Evolutionary conservation across 2,888 invertebrate genomes (phyloP), one percentile per base, ranked within the genome.

Genomic region (Terebella lapidaria): DNA sequence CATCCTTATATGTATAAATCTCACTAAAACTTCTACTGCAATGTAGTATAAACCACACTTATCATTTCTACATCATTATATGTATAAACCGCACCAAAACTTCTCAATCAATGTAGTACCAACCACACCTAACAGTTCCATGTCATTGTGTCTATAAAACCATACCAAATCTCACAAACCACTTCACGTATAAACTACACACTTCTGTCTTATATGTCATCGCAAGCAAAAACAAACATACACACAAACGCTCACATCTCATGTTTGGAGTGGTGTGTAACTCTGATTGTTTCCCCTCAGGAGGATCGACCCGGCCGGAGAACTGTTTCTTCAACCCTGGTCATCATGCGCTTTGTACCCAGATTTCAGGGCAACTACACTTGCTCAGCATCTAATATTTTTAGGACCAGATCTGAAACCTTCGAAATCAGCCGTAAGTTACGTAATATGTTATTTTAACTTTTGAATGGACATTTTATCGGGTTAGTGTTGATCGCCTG

Each of bases 291-390:
- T n/a, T n/a, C n/a, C 35, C 56, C 22, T n/a, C 51, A 69, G 69
- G 65, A 67, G 53, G 69, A 69, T 59, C 47, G 57, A 18, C 67
- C 66, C 4, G 65, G 63, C 27, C 66, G 69, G 65, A 28, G 66
- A n/a, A 52, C 56, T 18, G 59, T 56, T 27, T 67, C 68, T 20
- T 69, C 69, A 4, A 69, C 69, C 0, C 62, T 69, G 29, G 69
- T 69, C 53, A 67, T 69, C 61, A 69, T 66, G 62, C 54, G 63
- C 28, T 69, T 67, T 54, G 51, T 55, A 22, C 56, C 61, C 5
- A 54, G 60, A 18, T 59, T 62, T 46, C 65, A 60, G 25, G 69
- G 67, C 56, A 65, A 69, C 57, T 69, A 67, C 60, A 65, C 69
- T 15, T 69, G 69, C 53, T 62, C 64, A 20, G 69, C 65, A 22